Evolutionary conservation across 92 coral and sea anemone genomes (phyloP), one percentile per base, ranked within the genome.

Genomic region (Palythoa caribaeorum): DNA sequence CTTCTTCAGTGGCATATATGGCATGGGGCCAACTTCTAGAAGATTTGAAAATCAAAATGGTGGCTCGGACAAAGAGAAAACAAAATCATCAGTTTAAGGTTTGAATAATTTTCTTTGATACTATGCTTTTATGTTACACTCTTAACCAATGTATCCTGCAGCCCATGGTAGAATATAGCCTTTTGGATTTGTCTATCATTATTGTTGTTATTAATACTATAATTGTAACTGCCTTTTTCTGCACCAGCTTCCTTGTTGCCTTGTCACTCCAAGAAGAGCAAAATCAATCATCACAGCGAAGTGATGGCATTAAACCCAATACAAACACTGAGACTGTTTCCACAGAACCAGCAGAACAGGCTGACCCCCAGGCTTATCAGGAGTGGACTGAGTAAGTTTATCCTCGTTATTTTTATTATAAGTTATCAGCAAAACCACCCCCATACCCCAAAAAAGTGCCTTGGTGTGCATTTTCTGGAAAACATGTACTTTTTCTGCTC

Each of bases 251-350:
- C 83, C 92, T 96, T 74, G 94, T 96, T 60, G 99, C 99, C 38
- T 89, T 96, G 12, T 88, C 95, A 19, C 94, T 96, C 48, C 98
- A 96, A 60, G 91, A 89, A 20, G 99, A 94, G 63, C 98, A 96
- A 48, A 81, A 94, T 7, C 83, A 83, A n/a, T 13, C 84, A 6
- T 73, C 89, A 1, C 71, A 81, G 50, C 47, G 74, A 76, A 59
- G 80, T 60, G 79, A 76, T 15, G 48, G 40, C 20, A 4, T 73
- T 59, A 19, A 40, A 63, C 7, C 74, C n/a, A 69, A 21, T 13
- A 28, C 28, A 28, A 28, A 28, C 0, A 11, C 38, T 63, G 79
- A 35, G 35, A 77, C 59, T 59, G 69, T 37, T 63, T n/a, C 70
- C 78, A 73, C 21, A 73, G 15, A 48, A 57, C 55, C 87, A 35